These are phyloP conservation scores for Tenthredo mesomela DNA, from an alignment of 2,888 invertebrate genomes.

Conservation along the genomic window DNA sequence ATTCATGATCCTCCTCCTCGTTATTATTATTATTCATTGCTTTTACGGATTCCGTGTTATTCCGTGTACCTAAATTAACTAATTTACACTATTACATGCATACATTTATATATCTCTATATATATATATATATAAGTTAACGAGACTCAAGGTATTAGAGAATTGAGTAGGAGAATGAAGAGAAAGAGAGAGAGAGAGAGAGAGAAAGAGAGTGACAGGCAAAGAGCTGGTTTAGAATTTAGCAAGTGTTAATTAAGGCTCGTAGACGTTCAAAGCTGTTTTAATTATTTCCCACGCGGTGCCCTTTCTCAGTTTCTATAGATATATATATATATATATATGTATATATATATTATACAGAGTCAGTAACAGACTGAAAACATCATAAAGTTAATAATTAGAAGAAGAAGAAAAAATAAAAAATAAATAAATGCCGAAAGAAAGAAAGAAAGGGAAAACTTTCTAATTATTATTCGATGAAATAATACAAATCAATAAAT, in stretches of 20 bases:
- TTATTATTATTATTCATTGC: not conserved
- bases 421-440: not conserved
- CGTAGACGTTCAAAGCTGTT: constrained; percentile 27
- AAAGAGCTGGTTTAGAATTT: constrained; percentile 40
- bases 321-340: no score
- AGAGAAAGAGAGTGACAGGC: not conserved
- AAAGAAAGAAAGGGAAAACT: not conserved
- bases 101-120: no score
- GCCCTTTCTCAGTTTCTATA: not conserved
- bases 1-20: not conserved
- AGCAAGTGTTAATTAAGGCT: constrained; percentile 41
- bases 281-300: constrained; percentile 36
- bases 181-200: not conserved
- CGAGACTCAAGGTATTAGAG: not conserved
- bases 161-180: not conserved
- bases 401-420: not conserved
- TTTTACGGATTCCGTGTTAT: not conserved
- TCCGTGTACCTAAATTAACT: constrained; percentile 1
- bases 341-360: not conserved
- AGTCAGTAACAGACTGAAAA: not conserved
- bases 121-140: not conserved
- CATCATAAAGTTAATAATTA: not conserved
- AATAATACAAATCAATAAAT: not conserved
- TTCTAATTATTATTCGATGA: not conserved
- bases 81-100: constrained; percentile 1